Percentiles rank a stretch among this genome's conserved stretches.
phyloP scores from a whole-genome alignment of 2,113 vertebrate genomes.

The Paralichthys olivaceus region DNA sequence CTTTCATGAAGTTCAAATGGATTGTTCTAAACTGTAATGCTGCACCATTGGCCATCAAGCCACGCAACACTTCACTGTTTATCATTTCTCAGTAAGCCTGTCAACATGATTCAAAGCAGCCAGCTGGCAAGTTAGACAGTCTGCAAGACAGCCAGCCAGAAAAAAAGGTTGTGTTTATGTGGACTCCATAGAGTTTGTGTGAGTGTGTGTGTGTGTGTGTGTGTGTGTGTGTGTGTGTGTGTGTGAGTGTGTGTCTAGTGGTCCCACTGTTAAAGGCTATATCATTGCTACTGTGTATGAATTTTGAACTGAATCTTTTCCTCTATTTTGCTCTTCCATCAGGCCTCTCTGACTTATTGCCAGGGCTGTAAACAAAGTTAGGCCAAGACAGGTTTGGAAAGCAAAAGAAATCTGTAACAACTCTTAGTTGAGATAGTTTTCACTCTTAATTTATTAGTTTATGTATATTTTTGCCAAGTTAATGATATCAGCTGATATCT shows the following conservation, averaged over 20 bases:
- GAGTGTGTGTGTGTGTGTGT: not conserved
- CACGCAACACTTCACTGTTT: not conserved
- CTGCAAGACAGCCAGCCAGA: not conserved
- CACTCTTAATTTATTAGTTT: not conserved
- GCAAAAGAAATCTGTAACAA: not conserved
- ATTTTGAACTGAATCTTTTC: too few species aligned
- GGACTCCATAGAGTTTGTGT: not conserved
- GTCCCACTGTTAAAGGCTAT: not conserved
- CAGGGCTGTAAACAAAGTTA: not conserved
- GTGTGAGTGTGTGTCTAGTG: not conserved
- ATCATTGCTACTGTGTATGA: not conserved
- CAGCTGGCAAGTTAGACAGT: not conserved
- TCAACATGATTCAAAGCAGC: not conserved
- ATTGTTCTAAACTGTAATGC: not conserved
- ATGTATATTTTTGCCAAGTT: not conserved
- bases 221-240: too few species aligned
- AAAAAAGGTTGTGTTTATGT: not conserved
- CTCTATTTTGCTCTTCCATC: not conserved
- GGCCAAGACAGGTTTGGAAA: not conserved
- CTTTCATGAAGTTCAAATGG: constrained; percentile 2
- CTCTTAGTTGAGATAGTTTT: too few species aligned
- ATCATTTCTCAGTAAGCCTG: constrained; percentile 8
- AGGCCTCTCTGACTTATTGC: not conserved
- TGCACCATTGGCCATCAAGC: not conserved
- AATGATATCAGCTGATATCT: not conserved